Evolutionary conservation across 2,888 invertebrate species (phyloP).

Genomic region (Tetragnatha montana): DNA sequence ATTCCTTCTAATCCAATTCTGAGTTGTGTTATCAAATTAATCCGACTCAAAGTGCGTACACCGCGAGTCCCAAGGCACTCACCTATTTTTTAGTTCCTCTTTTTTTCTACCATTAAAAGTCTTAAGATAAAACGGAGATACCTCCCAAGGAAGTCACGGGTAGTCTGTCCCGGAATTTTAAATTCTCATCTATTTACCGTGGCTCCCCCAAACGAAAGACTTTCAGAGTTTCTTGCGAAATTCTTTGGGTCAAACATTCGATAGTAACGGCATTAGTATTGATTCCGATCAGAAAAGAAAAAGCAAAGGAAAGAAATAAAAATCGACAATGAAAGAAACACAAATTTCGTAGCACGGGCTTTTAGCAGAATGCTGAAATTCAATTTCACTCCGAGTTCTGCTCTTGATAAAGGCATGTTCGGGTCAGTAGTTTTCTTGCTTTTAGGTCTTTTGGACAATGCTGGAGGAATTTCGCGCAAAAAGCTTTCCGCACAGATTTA

Average conservation of each 20-base stretch:
- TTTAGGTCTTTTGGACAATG: conserved; percentile 39
- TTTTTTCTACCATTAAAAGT: conserved; percentile 50
- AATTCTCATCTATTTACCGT: conserved; percentile 58
- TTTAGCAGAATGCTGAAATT: conserved; percentile 65
- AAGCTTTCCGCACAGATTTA: conserved; percentile 53
- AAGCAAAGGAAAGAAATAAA: conserved; percentile 23
- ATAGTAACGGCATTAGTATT: conserved; percentile 64
- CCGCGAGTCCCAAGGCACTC: not conserved
- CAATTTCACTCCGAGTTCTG: conserved; percentile 59
- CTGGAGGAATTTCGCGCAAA: conserved; percentile 37
- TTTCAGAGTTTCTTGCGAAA: conserved; percentile 32
- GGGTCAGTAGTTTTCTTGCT: conserved; percentile 52
- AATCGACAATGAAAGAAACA: conserved; percentile 55
- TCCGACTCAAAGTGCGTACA: not conserved
- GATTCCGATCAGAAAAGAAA: conserved; percentile 52
- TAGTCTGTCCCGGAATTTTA: conserved; percentile 48
- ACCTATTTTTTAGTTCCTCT: conserved; percentile 15
- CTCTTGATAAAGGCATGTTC: conserved; percentile 57
- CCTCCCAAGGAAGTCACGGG: conserved; percentile 7
- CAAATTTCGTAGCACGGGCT: conserved; percentile 59
- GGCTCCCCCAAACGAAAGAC: conserved; percentile 30
- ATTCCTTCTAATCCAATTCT: conserved; percentile 21
- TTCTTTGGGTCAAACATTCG: conserved; percentile 55
- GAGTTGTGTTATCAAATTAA: conserved; percentile 40
- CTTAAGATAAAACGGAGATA: conserved; percentile 27